phyloP scores from a whole-genome alignment of 2,113 vertebrate genomes.

The Amblyopsis rosae region DNA sequence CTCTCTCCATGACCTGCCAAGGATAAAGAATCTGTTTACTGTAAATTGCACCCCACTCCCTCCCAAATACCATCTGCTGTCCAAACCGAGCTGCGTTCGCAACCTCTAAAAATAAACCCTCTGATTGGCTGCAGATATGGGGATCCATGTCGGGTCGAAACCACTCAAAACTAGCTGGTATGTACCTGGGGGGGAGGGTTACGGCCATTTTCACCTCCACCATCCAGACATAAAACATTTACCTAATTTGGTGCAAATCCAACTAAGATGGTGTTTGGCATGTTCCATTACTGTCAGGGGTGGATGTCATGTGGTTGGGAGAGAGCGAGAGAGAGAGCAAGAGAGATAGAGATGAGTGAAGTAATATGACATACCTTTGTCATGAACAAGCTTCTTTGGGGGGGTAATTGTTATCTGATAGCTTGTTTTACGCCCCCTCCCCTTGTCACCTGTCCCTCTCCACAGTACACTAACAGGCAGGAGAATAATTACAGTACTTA shows the following conservation, averaged over 20 bases:
- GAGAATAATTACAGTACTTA: no score
- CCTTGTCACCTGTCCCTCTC: background rate
- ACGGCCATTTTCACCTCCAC: slow-evolving; percentile 37
- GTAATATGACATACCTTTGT: no score
- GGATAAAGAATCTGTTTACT: slow-evolving; percentile 97
- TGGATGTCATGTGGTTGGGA: background rate
- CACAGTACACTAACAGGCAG: no score
- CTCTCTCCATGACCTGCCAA: slow-evolving; percentile 88
- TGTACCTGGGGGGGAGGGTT: slow-evolving; percentile 33
- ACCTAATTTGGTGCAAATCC: slow-evolving; percentile 28
- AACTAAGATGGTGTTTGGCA: slow-evolving; percentile 6
- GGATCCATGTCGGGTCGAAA: slow-evolving; percentile 51
- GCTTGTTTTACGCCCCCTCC: slow-evolving; percentile 28
- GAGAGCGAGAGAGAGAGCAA: background rate
- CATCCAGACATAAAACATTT: slow-evolving; percentile 6
- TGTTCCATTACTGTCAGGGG: no score
- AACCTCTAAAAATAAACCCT: slow-evolving; percentile 78
- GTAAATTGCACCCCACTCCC: slow-evolving; percentile 83
- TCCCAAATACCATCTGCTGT: slow-evolving; percentile 87
- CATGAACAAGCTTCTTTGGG: no score
- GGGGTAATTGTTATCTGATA: slow-evolving; percentile 42
- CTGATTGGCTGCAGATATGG: slow-evolving; percentile 60
- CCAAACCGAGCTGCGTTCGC: slow-evolving; percentile 59
- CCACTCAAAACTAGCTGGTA: slow-evolving; percentile 31
- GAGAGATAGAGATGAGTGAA: background rate